Evolutionary conservation across 2,113 vertebrate genomes (phyloP).

Genomic region (Megaleporinus macrocephalus): DNA sequence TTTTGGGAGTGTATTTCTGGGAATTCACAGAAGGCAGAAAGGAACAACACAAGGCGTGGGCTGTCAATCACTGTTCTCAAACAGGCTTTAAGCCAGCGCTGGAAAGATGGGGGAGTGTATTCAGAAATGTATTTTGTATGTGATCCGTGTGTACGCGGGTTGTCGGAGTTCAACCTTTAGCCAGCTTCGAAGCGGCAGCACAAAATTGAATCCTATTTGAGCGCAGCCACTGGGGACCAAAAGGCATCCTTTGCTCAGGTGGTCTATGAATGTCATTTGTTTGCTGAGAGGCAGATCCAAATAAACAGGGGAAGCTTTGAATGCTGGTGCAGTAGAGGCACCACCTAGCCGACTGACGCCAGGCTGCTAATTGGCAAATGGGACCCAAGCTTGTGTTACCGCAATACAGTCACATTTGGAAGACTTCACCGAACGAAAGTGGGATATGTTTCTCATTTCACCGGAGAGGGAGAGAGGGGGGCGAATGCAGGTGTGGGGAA

Average conservation of each 20-base stretch:
- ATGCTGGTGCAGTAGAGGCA: background rate
- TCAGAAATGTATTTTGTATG: constrained; percentile 34
- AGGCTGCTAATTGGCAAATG: constrained; percentile 49
- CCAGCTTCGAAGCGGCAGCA: constrained; percentile 20
- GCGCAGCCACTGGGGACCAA: constrained; percentile 72
- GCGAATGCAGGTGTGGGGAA: constrained; percentile 34
- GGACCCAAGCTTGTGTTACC: constrained; percentile 5
- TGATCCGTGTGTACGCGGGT: constrained; percentile 30
- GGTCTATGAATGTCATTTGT: constrained; percentile 77
- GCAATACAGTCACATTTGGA: constrained; percentile 23
- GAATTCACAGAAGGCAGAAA: background rate
- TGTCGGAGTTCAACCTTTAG: constrained; percentile 25
- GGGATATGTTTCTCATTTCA: constrained; percentile 42
- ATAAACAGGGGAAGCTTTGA: constrained; percentile 59
- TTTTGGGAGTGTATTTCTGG: background rate
- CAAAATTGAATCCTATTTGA: constrained; percentile 69
- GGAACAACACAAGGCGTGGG: constrained; percentile 5
- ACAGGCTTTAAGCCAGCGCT: constrained; percentile 13
- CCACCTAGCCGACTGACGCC: constrained; percentile 39
- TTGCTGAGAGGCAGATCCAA: constrained; percentile 67
- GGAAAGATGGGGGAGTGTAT: constrained; percentile 17
- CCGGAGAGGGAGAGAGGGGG: constrained; percentile 16
- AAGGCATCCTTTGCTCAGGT: constrained; percentile 67
- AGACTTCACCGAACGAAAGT: constrained; percentile 37
- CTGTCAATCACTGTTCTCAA: constrained; percentile 35